Percentiles rank a stretch among this genome's conserved stretches.
These are phyloP conservation scores for Hydrolagus affinis DNA, from an alignment of 2,113 vertebrate species.

Conservation along the genomic window DNA sequence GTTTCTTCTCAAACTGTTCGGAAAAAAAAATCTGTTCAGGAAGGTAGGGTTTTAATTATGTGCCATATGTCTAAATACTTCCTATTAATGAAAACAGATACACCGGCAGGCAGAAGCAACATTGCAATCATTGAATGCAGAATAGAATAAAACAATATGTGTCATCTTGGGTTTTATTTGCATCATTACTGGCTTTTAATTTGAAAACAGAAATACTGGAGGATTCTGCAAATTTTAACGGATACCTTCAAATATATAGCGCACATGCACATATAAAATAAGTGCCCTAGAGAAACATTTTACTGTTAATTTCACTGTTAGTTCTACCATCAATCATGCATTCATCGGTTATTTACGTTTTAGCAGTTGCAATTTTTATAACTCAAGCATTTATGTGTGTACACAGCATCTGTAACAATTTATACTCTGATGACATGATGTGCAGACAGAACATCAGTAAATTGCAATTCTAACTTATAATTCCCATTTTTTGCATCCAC, in stretches of 20 bases:
- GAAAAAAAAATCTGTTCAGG: neutral
- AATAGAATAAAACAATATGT: neutral
- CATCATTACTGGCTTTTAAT: neutral
- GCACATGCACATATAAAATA: neutral
- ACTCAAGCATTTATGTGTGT: neutral
- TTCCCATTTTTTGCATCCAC: neutral
- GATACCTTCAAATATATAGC: neutral
- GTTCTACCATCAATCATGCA: too few relatives aligned
- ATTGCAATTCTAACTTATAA: neutral
- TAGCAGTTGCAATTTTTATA: too few relatives aligned
- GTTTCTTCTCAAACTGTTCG: constrained; percentile 50
- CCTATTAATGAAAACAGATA: neutral
- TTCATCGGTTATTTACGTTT: too few relatives aligned
- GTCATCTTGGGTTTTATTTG: neutral
- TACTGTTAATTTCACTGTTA: too few relatives aligned
- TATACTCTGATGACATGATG: neutral
- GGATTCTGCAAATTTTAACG: neutral
- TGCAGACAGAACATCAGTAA: neutral
- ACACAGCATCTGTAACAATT: neutral
- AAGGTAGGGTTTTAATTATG: neutral
- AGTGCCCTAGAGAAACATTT: too few relatives aligned
- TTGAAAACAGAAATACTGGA: neutral
- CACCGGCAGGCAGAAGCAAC: neutral
- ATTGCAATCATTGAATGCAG: neutral
- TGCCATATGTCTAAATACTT: neutral